Evolutionary conservation across 2,113 vertebrate species (phyloP), one percentile per base, ranked within the genome.

Genomic region (Poeciliopsis occidentalis): DNA sequence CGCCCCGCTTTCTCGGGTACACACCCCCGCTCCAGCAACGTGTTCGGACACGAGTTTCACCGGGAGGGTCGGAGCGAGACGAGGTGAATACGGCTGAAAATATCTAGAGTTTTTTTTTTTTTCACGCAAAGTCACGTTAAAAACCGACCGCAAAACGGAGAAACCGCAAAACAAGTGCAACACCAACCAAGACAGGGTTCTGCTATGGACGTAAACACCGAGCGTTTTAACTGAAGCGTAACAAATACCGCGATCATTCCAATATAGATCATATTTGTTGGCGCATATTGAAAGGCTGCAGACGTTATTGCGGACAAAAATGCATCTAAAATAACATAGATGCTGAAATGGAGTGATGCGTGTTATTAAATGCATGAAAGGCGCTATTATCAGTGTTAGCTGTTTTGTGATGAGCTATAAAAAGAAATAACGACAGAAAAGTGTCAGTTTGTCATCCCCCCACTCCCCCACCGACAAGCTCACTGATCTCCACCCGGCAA

Each of bases 31-130:
- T 62, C 68, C 57, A 84, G 73, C 93, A 94, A 94, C 93, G 94
- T 95, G 94, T 94, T 90, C 85, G 54, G 89, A 86, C 94, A 94
- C 93, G 94, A 93, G 94, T 90, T 88, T 90, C 31, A 10, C 91
- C 85, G 85, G 85, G 87, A 88, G 85, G 83, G 57, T 67, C 80
- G 4, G 79, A 76, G 60, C 77, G 8, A 71, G 64, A 71, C 41
- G 30, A 19, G 34, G 3, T 31, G 66, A n/a, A 10, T 19, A 15
- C 12, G 2, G 51, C 29, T 3, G 44, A n/a, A 74, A 81, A 84
- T 32, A 51, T 68, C 13, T 62, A 0, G 0, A 41, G 39, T 41
- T 41, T 47, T 15, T 44, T 13, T 44, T 13, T 17, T 11, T 12
- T 8, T 7, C 19, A 32, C 1, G 13, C 4, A 27, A 76, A 80